Base-by-base conservation (phyloP, 1,140 invertebrate species). In the Tetraneura akinire region DNA sequence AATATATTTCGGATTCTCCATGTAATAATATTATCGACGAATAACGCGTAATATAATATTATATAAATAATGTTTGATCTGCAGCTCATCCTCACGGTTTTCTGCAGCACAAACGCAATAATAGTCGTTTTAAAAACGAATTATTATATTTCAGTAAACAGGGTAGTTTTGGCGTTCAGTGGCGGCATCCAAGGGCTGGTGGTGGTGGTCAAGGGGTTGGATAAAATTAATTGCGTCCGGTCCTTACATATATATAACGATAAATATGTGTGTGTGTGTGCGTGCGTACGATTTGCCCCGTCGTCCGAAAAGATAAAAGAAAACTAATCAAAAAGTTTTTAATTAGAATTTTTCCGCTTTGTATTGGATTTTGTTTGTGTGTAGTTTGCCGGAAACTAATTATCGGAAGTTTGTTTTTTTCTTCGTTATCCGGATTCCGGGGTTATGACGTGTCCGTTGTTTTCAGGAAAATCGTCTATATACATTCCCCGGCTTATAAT, bases 251-350 rank as follows among this genome's bases (percentile, higher is more conserved):
- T 37, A 37, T 37, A 37, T 37, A 37, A 37, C 8, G 32, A 37
- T 37, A 37, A 37, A 21, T 51, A 51, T 49, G 5, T 51, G 23
- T 29, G 68, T 18, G 23, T 49, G 10, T 71, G 45, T 66, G 32
- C 32, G 13, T 62, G 32, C 37, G 37, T 78, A 78, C 74, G 55
- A 60, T 60, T 78, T 78, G 55, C 74, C 53, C 53, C 55, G 51
- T 78, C 53, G 74, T 78, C 74, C 37, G 74, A 78, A 78, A 76
- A 78, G 74, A 78, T 78, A 78, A 78, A 78, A 78, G 74, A 60
- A 78, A 78, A 60, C 74, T 78, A 78, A 78, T 78, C 74, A 78
- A 78, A 78, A 78, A 78, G 74, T 78, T 78, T 78, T 78, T 78
- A 78, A 78, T 78, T 78, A 78, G 74, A 78, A 78, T 78, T 78